Evolutionary conservation across 2,888 invertebrate genomes (phyloP), one percentile per base, ranked within the genome.

Genomic region (Mimumesa dahlbomi): DNA sequence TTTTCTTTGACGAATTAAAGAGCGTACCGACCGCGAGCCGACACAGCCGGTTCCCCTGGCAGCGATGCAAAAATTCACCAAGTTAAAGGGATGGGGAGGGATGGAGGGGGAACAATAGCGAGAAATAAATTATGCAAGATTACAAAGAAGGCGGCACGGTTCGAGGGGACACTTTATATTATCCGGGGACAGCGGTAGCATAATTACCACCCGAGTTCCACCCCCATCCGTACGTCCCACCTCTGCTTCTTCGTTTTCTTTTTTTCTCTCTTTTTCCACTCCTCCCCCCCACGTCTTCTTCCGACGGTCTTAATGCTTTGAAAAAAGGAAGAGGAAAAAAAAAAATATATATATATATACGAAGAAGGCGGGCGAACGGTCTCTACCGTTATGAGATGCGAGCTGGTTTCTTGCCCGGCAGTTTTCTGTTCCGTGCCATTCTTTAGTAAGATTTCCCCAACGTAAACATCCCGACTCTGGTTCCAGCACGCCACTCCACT

Each of bases 91-190:
- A n/a, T n/a, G n/a, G n/a, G n/a, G n/a, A n/a, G n/a, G n/a, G n/a
- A n/a, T n/a, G 83, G 38, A 46, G 61, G 38, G 81, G 79, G 80
- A 73, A 80, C 87, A 86, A 87, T 86, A 85, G 85, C 82, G 84
- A 83, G 85, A 89, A 87, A 89, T 89, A 89, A 89, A 89, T 89
- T 89, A 89, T 88, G 89, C 89, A 84, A 88, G 88, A 89, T 89
- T 87, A 88, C 89, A 88, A 87, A 87, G 79, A 72, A 77, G 79
- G 53, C 66, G 67, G 70, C 53, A 53, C 52, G 67, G 64, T 66
- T 77, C 69, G 77, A 71, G 74, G 73, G 74, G 63, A 81, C 81
- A 83, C 84, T 86, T 87, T 86, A 89, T 89, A 88, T 89, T 87
- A 88, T 88, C 86, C 82, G 81, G 82, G 81, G 85, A 87, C 87